Base-by-base conservation (phyloP, 64 coral and sea anemone genomes). In the Pocillopora verrucosa region DNA sequence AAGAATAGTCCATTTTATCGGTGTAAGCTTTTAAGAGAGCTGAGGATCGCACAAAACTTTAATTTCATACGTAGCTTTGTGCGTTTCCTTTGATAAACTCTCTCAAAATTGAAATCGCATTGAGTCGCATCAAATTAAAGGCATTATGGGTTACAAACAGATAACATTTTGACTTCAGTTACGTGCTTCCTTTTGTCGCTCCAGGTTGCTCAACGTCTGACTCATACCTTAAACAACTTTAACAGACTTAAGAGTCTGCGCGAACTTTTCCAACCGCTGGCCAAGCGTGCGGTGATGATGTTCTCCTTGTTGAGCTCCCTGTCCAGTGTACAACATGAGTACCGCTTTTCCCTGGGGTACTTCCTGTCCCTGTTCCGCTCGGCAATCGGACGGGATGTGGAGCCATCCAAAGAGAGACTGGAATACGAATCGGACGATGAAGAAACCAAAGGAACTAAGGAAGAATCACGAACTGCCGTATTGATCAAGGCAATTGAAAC, bases 321-420 rank as follows among this genome's bases (percentile, higher is more conserved):
- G 72, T 90, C 87, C 72, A 82, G 86, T 22, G 80, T 98, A 36
- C 96, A 98, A 16, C 96, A 98, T 59, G 93, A 98, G 60, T 98
- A 94, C 45, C 96, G 96, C 20, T 98, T 98, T 56, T 94, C 93
- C 61, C 37, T 94, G 25, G 96, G 87, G 19, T 98, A 94, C 34
- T 98, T 94, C 68, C 59, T 98, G 60, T 88, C 76, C 16, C 56
- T 98, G 57, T 98, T 94, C 82, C 88, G 90, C 22, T 83, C 89
- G 41, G 93, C 93, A 58, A 76, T 94, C 1, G 89, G 92, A 20
- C 76, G 91, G 34, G 96, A 94, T 79, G 75, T 81, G 13, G 79
- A 80, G 35, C 75, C 91, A 3, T 65, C 73, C 0, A 41, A 17
- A 2, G 94, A 92, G 60, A 90, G 59, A 24, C 37, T 93, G 16